Evolutionary conservation across 2,113 vertebrate species (phyloP), one percentile per base, ranked within the genome.

Genomic region (Pelobates fuscus): DNA sequence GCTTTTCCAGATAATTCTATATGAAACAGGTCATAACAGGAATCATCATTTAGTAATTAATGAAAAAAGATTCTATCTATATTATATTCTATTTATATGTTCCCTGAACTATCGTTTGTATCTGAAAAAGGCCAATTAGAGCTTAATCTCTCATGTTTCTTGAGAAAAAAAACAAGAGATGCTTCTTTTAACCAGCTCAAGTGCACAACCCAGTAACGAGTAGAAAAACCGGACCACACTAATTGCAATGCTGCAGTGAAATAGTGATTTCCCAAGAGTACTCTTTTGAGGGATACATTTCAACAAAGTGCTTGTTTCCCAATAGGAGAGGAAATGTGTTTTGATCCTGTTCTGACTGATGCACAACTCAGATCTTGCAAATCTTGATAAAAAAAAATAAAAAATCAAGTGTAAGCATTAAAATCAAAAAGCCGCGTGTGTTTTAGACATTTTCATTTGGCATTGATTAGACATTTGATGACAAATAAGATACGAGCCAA

Each of bases 251-350:
- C 73, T 77, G 73, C 73, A 21, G 73, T 77, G 73, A 77, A 77
- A 77, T 55, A 46, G 55, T 77, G 65, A 77, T 77, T 77, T 77
- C 73, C 73, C 73, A 61, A 61, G 73, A 77, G 73, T 25, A 61
- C 65, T 67, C 54, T 77, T 61, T 24, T 52, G 65, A 68, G 26
- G 65, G 64, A 68, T 77, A 77, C 24, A 77, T 77, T 77, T 77
- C 73, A 67, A 60, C 57, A 77, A 77, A 77, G 73, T 77, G 73
- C 73, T 61, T 77, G 73, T 77, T 61, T 68, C 43, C 63, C 73
- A 77, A 46, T 77, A 77, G 65, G 64, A 67, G 55, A 77, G 64
- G 73, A 77, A 77, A 77, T 77, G 73, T 77, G 73, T 77, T 77
- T 68, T 77, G 73, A 77, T 77, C 57, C 65, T 61, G 18, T 46